Base-by-base conservation (phyloP, 1,140 invertebrate genomes). In the Zaprionus ghesquierei region DNA sequence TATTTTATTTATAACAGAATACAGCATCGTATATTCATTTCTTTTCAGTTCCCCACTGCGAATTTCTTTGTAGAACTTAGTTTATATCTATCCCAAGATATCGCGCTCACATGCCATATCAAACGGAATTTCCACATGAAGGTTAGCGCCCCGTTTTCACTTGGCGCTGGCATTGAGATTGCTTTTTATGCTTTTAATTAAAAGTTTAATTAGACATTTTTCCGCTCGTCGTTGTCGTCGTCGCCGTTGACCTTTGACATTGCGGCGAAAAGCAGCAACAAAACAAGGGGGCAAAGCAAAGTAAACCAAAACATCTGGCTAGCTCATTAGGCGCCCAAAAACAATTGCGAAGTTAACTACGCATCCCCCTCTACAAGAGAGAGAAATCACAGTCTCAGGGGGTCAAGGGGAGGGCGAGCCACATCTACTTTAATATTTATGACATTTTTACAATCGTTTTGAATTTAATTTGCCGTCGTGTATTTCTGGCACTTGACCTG, bases 151-250 rank as follows among this genome's bases (percentile, higher is more conserved):
- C n/a, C n/a, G n/a, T n/a, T n/a, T n/a, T n/a, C n/a, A n/a, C n/a
- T n/a, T n/a, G 27, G n/a, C 0, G 49, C 60, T 76, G 80, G 60
- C 80, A 80, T 78, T 61, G 78, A 41, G 44, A 64, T 69, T 20
- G 71, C 41, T 75, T 81, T 87, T 76, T 72, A 87, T 82, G 81
- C 31, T 38, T 89, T 89, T 87, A 82, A 79, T 87, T 82, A 87
- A 89, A 87, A 79, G 58, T 89, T 79, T 71, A 87, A 87, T 87
- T 87, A 69, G 66, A 68, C 70, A 70, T 79, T 72, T 81, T 77
- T 53, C 62, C 70, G 66, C 69, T 71, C 59, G 55, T 12, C 38
- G 15, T n/a, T 4, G 35, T 44, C 38, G 38, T 18, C 33, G 33
- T 13, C 54, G 29, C 20, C 77, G 51, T 59, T 87, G 82, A 87